Evolutionary conservation across 1,140 invertebrate genomes (phyloP), one percentile per base, ranked within the genome.

Genomic region (Eciton burchellii): DNA sequence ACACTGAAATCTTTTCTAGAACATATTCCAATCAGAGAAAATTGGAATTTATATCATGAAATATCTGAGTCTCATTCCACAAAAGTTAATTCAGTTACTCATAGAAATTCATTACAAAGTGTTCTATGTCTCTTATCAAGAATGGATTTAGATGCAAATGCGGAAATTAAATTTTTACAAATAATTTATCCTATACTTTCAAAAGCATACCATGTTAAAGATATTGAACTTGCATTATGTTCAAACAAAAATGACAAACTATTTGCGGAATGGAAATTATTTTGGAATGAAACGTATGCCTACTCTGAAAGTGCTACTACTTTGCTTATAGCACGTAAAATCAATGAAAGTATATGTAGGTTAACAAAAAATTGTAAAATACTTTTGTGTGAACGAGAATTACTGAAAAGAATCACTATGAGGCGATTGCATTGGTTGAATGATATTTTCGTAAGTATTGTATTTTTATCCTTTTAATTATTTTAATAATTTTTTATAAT

Each of bases 211-310:
- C 70, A 90, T 73, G 70, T 72, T 57, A 72, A 89, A 59, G 87
- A 92, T 66, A 74, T 93, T 45, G 91, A 92, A 77, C 66, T 92
- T 65, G 85, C 89, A 49, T 72, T 93, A 4, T 93, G 91, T 81
- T 91, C 92, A n/a, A 90, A 88, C 83, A 90, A 84, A 68, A 84
- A 89, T 82, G 52, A 35, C 6, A 90, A 87, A 26, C 81, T 89
- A 68, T 90, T 92, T 16, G 84, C 87, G 12, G 81, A 89, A 54
- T 93, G 92, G 92, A 72, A 89, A 41, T 76, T 52, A 11, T 88
- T 90, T 86, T 49, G 92, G 12, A 88, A 92, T 71, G 56, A 90
- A 19, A 73, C 71, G 68, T 72, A 88, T 45, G 43, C 59, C 3
- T 73, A 84, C 77, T 85, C 68, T 4, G 74, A 86, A 54, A n/a